Base-by-base conservation (phyloP, 2,888 invertebrate species). In the Agonopterix heracliana region DNA sequence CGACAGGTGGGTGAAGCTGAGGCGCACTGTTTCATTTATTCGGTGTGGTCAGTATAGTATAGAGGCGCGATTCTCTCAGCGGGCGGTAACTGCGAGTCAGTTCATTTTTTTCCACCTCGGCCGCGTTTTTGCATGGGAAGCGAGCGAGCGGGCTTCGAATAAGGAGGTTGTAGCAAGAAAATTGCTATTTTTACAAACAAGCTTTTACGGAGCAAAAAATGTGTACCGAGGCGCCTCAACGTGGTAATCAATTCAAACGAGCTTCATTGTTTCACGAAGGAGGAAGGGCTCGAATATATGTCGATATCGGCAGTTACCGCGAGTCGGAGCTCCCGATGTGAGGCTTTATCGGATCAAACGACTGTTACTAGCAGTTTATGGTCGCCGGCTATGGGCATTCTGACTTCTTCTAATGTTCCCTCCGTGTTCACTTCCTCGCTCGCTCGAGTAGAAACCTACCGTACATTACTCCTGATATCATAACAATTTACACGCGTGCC, bases 171-270 rank as follows among this genome's bases (percentile, higher is more conserved):
- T 69, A 71, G 68, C 68, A 74, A 78, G 75, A 76, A 79, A 78
- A 78, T 78, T 77, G 72, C 71, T 74, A 76, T 75, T 78, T 76
- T 76, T 74, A 75, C 74, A 78, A 80, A 81, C 75, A 76, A 78
- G 74, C 75, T 68, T 69, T 71, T 70, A 69, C 61, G 59, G 60
- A 48, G 65, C 68, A 75, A 81, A 76, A 78, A 80, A 71, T 73
- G 60, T 69, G 67, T 70, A 68, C 57, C 59, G 64, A 61, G 66
- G 71, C 68, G 65, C 69, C 70, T 68, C 72, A 67, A 63, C 64
- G 64, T 62, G 58, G 74, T 75, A 78, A 76, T 78, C 75, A 71
- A 78, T 80, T 80, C 72, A 75, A 78, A 76, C 71, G 64, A 69
- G 71, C 62, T 68, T 73, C 70, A 75, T 81, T 81, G 81, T 81